Base-by-base conservation (phyloP, 2,797 vertebrate species). In the Tolypeutes matacus region DNA sequence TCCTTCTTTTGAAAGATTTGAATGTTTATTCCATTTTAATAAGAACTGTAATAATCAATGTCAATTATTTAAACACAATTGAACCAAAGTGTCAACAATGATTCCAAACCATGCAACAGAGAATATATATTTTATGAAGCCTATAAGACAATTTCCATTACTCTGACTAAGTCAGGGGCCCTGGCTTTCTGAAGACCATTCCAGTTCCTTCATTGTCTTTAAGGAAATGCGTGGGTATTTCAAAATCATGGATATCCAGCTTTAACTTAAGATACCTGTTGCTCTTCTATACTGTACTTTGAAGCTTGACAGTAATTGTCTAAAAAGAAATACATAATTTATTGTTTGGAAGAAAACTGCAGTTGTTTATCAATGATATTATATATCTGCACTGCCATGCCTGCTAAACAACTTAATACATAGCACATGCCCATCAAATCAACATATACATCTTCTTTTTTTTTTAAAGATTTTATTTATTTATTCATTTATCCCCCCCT, bases 1-100 rank as follows among this genome's bases (percentile, higher is more conserved):
- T 70, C 25, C 36, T 77, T 34, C 34, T 85, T 95, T 93, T 75
- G n/a, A 73, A 90, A 86, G 4, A 64, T 78, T 84, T 77, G 60
- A 49, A 76, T 34, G 9, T 56, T 84, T 27, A 65, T 67, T 82
- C 81, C 4, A 51, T 72, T 82, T 25, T 91, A 89, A 67, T 20
- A 85, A 82, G 77, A 62, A n/a, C 4, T 87, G 34, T 53, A 60
- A 69, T 42, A 82, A 46, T 65, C 93, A 56, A 69, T 62, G 11
- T 53, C 56, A 36, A 8, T 85, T n/a, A 82, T 91, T 84, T 92
- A 95, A 95, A 86, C 2, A 13, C 21, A 86, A 6, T 13, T 53
- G 12, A 82, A 17, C 39, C 64, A 84, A 81, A 34, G 13, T 78
- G 14, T 78, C 18, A 9, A 69, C 39, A 86, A n/a, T 82, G 36